Conservation (phyloP, 1,140 invertebrate genomes). For the Orius insidiosus region DNA sequence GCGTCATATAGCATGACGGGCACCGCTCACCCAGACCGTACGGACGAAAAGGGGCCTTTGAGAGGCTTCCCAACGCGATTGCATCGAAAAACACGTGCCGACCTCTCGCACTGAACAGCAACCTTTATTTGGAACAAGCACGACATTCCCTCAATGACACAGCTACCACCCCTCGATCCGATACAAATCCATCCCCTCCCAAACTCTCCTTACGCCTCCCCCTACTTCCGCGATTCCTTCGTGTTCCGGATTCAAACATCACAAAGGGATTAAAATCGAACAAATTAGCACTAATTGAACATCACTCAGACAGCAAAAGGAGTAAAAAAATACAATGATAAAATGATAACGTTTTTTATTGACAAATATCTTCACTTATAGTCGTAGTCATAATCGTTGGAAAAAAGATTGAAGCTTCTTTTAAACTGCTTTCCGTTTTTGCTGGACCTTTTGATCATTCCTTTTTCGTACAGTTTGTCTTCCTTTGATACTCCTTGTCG, state of each 20-base stretch:
- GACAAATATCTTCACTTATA: too few relatives aligned
- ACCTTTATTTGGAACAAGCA: constrained; percentile 10
- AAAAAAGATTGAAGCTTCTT: too few relatives aligned
- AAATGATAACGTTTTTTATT: too few relatives aligned
- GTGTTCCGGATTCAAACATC: too few relatives aligned
- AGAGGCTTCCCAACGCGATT: constrained; percentile 47
- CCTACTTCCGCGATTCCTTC: too few relatives aligned
- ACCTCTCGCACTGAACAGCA: neutral
- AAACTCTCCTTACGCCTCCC: neutral
- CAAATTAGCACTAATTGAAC: constrained; percentile 1
- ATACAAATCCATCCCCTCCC: neutral
- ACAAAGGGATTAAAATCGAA: too few relatives aligned
- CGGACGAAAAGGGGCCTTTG: constrained; percentile 46
- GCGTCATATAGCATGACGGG: constrained; percentile 48
- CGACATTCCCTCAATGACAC: constrained; percentile 7
- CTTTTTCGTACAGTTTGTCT: too few relatives aligned
- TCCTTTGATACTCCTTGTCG: too few relatives aligned
- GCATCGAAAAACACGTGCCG: constrained; percentile 10
- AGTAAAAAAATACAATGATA: constrained; percentile 1
- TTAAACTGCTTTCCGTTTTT: too few relatives aligned
- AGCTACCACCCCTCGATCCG: constrained; percentile 1
- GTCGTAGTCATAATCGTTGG: too few relatives aligned
- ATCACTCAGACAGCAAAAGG: neutral
- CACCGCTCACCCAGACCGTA: constrained; percentile 50
- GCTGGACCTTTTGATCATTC: too few relatives aligned